A percentile compares a stretch with the other conserved stretches of the same genome.
Evolutionary conservation across 2,888 invertebrate species (phyloP).

Genomic region (Heliothis peltigera): DNA sequence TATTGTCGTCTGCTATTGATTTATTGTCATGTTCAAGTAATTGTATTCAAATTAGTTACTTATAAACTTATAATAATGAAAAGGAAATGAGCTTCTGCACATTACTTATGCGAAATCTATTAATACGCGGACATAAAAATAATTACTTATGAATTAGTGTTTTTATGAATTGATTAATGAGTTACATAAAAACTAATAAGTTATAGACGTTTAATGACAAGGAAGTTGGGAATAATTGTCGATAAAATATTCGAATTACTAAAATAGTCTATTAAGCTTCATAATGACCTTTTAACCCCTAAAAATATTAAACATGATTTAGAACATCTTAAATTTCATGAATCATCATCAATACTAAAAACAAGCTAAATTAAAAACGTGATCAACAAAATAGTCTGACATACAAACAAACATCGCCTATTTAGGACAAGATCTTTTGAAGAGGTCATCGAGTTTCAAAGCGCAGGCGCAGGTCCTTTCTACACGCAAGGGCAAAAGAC

Average conservation of each 20-base stretch:
- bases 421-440: conserved; percentile 28
- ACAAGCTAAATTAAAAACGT: not conserved
- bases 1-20: conserved; percentile 15
- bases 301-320: not conserved
- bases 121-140: conserved; percentile 15
- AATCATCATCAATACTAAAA: not conserved
- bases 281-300: no score
- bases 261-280: no score
- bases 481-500: conserved; percentile 48
- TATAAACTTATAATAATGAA: conserved; percentile 5
- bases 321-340: not conserved
- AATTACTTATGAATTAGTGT: conserved; percentile 2
- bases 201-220: no score
- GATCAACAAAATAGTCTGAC: not conserved
- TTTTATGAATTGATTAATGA: not conserved
- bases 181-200: no score
- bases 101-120: conserved; percentile 26
- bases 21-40: conserved; percentile 18
- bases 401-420: conserved; percentile 2
- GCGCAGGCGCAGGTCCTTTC: conserved; percentile 40
- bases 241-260: no score
- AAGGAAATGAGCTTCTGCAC: conserved; percentile 19
- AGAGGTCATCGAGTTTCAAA: conserved; percentile 35
- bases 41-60: conserved; percentile 35
- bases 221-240: no score